phyloP scores from a whole-genome alignment of 2,888 invertebrate species.

The Megastigmus dorsalis region DNA sequence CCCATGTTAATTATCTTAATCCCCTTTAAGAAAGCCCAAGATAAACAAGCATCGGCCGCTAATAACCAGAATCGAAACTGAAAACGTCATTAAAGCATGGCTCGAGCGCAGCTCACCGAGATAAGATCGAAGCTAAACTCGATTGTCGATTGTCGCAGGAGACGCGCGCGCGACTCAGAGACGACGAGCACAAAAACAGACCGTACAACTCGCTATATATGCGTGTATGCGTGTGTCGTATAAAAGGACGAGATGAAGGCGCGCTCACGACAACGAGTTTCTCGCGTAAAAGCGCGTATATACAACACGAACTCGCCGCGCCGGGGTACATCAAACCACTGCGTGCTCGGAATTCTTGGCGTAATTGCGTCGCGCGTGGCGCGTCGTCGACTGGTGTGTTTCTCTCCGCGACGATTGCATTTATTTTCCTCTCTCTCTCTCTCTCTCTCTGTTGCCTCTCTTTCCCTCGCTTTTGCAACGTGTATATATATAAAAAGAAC shows the following conservation, averaged over 20 bases:
- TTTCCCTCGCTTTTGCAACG: background rate
- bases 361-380: constrained; percentile 70
- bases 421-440: constrained; percentile 55
- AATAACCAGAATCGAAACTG: background rate
- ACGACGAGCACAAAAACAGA: no score
- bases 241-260: no score
- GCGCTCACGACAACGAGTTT: constrained; percentile 62
- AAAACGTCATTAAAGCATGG: background rate
- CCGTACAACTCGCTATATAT: no score
- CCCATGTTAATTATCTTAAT: constrained; percentile 13
- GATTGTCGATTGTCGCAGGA: background rate
- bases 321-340: constrained; percentile 63
- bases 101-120: no score
- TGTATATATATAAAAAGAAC: background rate
- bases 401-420: constrained; percentile 65
- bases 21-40: background rate
- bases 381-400: constrained; percentile 55
- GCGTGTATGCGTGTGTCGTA: no score
- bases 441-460: constrained; percentile 46
- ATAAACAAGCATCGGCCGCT: background rate
- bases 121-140: constrained; percentile 12
- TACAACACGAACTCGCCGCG: constrained; percentile 39
- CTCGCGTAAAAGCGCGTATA: constrained; percentile 55
- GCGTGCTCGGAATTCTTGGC: constrained; percentile 70
- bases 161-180: no score